Percentiles rank a stretch among this genome's conserved stretches.
Evolutionary conservation across 1,140 invertebrate genomes (phyloP).

Genomic region (Heliconius eleuchia): DNA sequence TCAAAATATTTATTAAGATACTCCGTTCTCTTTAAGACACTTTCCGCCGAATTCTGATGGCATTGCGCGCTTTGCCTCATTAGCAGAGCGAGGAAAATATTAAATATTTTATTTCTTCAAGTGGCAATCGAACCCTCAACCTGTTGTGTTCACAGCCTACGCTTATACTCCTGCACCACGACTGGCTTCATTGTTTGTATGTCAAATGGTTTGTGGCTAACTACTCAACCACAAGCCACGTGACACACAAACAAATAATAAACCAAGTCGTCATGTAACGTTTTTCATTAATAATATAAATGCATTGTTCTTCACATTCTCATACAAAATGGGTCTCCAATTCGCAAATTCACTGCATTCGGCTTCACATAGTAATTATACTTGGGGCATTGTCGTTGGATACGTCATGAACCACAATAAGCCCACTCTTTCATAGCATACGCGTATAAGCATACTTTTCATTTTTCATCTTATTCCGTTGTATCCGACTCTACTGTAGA

Average conservation of each 20-base stretch:
- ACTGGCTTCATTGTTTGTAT: too few relatives aligned
- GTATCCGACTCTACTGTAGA: neutral
- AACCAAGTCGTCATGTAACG: neutral
- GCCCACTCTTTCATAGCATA: conserved; percentile 5
- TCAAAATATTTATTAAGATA: too few relatives aligned
- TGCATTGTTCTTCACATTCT: neutral
- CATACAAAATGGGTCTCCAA: neutral
- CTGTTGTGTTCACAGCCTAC: too few relatives aligned
- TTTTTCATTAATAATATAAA: conserved; percentile 11
- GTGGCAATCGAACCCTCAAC: too few relatives aligned
- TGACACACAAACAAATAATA: neutral
- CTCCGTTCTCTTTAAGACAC: too few relatives aligned
- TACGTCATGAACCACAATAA: conserved; percentile 3
- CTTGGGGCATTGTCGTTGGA: conserved; percentile 5
- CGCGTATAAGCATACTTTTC: conserved; percentile 10
- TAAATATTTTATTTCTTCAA: too few relatives aligned
- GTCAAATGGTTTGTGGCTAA: too few relatives aligned
- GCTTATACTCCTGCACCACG: too few relatives aligned
- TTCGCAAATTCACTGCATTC: conserved; percentile 8
- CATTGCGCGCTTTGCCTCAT: too few relatives aligned
- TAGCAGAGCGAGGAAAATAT: too few relatives aligned
- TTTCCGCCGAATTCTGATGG: too few relatives aligned
- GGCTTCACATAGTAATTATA: conserved; percentile 10
- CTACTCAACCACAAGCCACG: neutral
- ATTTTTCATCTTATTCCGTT: conserved; percentile 10